These are phyloP conservation scores for Chloebia gouldiae DNA, from an alignment of 2,113 vertebrate genomes.

Conservation along the genomic window DNA sequence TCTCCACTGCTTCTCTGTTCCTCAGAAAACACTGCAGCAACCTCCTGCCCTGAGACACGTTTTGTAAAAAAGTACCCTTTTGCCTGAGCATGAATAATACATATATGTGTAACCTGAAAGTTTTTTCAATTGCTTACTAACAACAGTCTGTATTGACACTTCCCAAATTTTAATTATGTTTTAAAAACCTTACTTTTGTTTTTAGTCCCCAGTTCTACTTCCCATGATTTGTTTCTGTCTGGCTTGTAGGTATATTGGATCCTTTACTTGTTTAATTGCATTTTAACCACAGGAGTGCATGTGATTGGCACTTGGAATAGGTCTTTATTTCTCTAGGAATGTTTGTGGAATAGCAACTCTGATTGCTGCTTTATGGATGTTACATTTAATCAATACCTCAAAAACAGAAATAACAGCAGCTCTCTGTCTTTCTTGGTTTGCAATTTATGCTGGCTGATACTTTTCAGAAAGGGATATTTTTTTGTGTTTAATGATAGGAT, in stretches of 20 bases:
- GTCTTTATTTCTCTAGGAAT: slow-evolving; percentile 24
- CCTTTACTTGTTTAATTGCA: slow-evolving; percentile 37
- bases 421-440: neutral
- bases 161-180: neutral
- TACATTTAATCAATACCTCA: slow-evolving; percentile 52
- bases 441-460: neutral
- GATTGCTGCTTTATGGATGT: neutral
- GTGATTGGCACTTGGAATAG: slow-evolving; percentile 21
- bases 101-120: neutral
- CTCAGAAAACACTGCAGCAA: neutral
- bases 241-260: neutral
- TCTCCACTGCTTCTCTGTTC: neutral
- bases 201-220: neutral
- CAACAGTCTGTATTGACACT: neutral
- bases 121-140: neutral
- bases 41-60: neutral
- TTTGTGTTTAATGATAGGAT: neutral
- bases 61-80: neutral
- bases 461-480: neutral
- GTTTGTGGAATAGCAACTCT: slow-evolving; percentile 4
- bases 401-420: slow-evolving; percentile 17
- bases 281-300: slow-evolving; percentile 14
- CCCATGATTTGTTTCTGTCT: neutral
- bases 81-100: neutral
- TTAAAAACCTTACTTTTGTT: neutral